Evolutionary conservation across 2,113 vertebrate genomes (phyloP).

Genomic region (Cariama cristata): DNA sequence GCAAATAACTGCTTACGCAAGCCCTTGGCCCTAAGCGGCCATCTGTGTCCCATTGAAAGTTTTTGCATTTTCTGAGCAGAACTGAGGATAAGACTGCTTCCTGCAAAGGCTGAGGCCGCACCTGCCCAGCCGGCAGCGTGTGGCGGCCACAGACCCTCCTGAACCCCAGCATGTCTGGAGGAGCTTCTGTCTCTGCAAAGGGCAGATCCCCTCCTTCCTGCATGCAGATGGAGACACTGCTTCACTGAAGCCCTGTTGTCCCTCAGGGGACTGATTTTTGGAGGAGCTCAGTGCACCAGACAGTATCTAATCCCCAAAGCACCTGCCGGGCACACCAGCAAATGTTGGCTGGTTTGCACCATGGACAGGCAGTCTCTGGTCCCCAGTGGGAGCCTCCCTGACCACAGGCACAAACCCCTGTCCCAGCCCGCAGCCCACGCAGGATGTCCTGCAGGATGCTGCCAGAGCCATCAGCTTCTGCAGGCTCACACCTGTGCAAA

Average conservation of each 20-base stretch:
- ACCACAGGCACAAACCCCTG: accelerated
- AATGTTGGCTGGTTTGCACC: background rate
- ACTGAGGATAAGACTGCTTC: background rate
- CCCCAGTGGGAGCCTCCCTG: background rate
- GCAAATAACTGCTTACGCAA: constrained; percentile 1
- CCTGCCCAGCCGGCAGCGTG: accelerated
- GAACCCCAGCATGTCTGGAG: background rate
- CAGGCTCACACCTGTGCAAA: background rate
- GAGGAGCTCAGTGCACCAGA: background rate
- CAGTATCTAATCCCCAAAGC: background rate
- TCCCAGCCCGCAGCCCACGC: accelerated
- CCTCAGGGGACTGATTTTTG: background rate
- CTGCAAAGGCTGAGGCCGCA: accelerated
- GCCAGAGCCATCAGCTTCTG: background rate
- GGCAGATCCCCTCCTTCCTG: background rate
- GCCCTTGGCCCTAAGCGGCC: background rate
- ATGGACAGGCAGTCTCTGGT: background rate
- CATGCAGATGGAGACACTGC: background rate
- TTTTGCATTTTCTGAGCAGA: background rate
- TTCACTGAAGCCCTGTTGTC: background rate
- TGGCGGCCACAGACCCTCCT: background rate
- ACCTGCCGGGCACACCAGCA: background rate
- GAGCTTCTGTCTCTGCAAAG: background rate
- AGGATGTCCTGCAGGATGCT: background rate
- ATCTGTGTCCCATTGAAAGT: background rate